Base-by-base conservation (phyloP, 1,140 invertebrate species). In the Conus betulinus region DNA sequence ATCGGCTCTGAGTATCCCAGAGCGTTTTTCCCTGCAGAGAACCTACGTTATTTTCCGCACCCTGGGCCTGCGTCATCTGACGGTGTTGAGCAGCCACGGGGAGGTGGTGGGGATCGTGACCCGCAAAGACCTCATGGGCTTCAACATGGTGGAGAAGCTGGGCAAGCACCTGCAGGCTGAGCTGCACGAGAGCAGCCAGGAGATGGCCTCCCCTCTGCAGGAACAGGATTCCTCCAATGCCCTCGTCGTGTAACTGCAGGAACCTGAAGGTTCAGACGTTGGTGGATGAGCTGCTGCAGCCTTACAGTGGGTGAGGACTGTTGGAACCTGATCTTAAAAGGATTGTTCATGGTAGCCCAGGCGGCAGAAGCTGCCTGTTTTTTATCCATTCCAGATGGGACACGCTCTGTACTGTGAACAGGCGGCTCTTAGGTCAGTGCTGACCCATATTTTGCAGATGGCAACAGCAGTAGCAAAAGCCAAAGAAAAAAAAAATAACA, bases 11-110 rank as follows among this genome's bases (percentile, higher is more conserved):
- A 90, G 88, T 20, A 92, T 96, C 23, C 92, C 89, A 51, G 91
- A 90, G 63, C 93, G 93, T 63, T 96, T 96, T 90, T 95, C 98
- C 3, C 96, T 99, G 78, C 98, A 98, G 87, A 96, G 98, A 89
- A 97, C 98, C 88, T 99, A 99, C 94, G 96, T 97, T 85, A 96
- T 99, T 13, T 99, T 99, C 95, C 96, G 99, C 90, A 98, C 97
- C 13, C 96, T 99, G 10, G 99, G 99, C 2, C 95, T 99, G 82
- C 96, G 99, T 13, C 99, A 99, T 96, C 95, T 99, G 91, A 97
- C 98, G 85, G 98, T 99, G 17, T 97, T 99, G 2, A 98, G 99
- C 95, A 97, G 98, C 93, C 96, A 96, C n/a, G 99, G 99, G 94
- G 97, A 97, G 93, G 97, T 98, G 94, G 94, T 93, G 89, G 95